These are phyloP conservation scores for chimpanzee (Pan troglodytes) DNA, from an alignment of 2,113 vertebrate genomes.

Conservation along the genomic window NHGRI_mPanTro3-v2.1_pri NC_072416.2:17758501-17759000, in stretches of 20 bases:
- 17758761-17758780: not conserved
- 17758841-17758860: not conserved
- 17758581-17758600: not conserved
- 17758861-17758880: not conserved
- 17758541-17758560: not conserved
- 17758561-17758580: not conserved
- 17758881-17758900: not conserved
- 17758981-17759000: not conserved
- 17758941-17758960: no score
- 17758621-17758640: not conserved
- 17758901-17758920: not conserved
- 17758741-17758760: not conserved
- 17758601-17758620: not conserved
- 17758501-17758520: not conserved
- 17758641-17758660: not conserved
- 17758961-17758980: not conserved
- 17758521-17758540: not conserved
- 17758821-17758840: not conserved
- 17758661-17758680: not conserved
- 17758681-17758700: not conserved
- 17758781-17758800: not conserved
- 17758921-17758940: not conserved
- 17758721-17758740: not conserved
- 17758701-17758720: not conserved
- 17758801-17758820: not conserved